Evolutionary conservation across 2,113 vertebrate species (phyloP).

Genomic region (Lophochroa leadbeateri): DNA sequence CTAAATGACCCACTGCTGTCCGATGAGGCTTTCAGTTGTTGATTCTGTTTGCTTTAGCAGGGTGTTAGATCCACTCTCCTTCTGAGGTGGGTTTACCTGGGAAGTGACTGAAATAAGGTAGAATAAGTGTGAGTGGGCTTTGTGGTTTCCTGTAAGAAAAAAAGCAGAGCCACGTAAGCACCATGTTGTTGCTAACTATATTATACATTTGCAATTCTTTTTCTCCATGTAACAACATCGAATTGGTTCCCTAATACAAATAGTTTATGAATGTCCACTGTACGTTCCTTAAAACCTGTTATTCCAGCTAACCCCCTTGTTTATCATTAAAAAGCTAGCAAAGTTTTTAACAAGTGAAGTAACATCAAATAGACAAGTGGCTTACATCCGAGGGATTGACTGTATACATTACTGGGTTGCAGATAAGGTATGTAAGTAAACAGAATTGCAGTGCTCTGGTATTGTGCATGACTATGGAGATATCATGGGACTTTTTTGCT

Average conservation of each 20-base stretch:
- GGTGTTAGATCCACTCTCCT: background rate
- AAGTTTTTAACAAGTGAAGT: conserved; percentile 17
- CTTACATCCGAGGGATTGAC: conserved; percentile 5
- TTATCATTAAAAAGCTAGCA: conserved; percentile 2
- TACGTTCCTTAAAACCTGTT: background rate
- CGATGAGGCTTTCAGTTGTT: background rate
- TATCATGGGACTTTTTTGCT: conserved; percentile 53
- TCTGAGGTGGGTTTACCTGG: background rate
- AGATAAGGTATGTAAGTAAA: conserved; percentile 66
- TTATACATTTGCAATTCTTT: background rate
- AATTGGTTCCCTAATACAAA: background rate
- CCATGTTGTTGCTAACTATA: background rate
- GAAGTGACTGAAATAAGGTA: background rate
- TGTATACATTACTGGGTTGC: conserved; percentile 7
- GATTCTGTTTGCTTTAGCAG: background rate
- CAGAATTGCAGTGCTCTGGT: conserved; percentile 15
- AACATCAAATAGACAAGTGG: background rate
- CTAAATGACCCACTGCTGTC: background rate
- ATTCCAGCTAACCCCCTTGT: background rate
- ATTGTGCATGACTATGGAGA: conserved; percentile 9
- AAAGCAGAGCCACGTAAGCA: background rate
- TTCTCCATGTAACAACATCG: accelerated
- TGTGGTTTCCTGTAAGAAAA: background rate
- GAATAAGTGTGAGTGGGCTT: background rate
- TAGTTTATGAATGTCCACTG: background rate